Percentiles rank a stretch among this genome's conserved stretches.
Evolutionary conservation across 2,797 vertebrate species (phyloP).

Genomic region (Naso thynnoides): DNA sequence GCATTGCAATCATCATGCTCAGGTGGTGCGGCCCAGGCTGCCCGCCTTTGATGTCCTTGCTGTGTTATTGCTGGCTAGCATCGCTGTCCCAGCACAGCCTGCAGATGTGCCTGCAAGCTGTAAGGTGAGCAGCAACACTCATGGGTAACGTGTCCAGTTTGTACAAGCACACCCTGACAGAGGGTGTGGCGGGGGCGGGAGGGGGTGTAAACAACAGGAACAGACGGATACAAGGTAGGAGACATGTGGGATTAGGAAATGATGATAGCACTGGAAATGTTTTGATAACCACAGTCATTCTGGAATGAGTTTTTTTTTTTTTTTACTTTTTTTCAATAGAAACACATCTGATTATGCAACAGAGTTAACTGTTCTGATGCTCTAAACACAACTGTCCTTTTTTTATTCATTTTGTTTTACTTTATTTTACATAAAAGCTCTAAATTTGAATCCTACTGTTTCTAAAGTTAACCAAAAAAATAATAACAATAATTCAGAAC

Average conservation of each 20-base stretch:
- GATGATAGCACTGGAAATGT: conserved; percentile 12
- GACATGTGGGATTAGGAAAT: conserved; percentile 33
- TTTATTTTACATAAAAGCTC: neutral
- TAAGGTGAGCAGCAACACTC: conserved; percentile 73
- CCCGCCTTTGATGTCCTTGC: conserved; percentile 76
- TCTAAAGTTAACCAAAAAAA: no score
- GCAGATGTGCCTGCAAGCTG: conserved; percentile 80
- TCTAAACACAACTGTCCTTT: neutral
- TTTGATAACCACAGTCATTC: conserved; percentile 22
- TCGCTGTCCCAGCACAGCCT: conserved; percentile 63
- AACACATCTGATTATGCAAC: neutral
- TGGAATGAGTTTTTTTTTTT: neutral
- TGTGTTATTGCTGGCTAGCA: conserved; percentile 75
- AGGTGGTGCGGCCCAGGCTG: conserved; percentile 59
- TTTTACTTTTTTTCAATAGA: conserved; percentile 9
- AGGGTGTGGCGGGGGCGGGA: conserved; percentile 43
- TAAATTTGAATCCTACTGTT: no score
- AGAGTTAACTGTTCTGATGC: neutral
- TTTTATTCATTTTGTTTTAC: no score
- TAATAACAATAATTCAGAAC: conserved; percentile 45
- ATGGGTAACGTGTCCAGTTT: conserved; percentile 67
- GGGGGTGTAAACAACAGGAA: conserved; percentile 40
- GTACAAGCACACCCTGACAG: conserved; percentile 64
- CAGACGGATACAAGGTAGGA: conserved; percentile 29
- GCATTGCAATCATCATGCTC: conserved; percentile 65